Evolutionary conservation across 2,888 invertebrate genomes (phyloP).

Genomic region (Drosophila nigricruria): DNA sequence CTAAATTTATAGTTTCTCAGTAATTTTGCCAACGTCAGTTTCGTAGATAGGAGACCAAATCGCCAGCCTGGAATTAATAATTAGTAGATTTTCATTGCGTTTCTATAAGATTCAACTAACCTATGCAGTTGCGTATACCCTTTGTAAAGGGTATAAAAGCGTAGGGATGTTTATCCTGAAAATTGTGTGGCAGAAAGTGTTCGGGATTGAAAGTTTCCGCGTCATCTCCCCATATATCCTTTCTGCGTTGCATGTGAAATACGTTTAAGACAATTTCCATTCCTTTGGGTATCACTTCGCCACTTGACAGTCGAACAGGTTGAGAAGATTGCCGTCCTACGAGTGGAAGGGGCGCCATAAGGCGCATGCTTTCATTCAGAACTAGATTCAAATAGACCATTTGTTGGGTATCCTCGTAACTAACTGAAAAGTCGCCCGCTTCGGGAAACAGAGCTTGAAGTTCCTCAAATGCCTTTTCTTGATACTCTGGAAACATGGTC

Average conservation of each 20-base stretch:
- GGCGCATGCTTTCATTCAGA: conserved; percentile 16
- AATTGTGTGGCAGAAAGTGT: conserved; percentile 18
- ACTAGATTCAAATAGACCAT: conserved; percentile 23
- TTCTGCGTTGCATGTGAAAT: conserved; percentile 26
- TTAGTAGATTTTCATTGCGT: too few relatives aligned
- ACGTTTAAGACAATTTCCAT: conserved; percentile 8
- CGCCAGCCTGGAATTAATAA: conserved; percentile 6
- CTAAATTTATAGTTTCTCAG: conserved; percentile 23
- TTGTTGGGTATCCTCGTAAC: conserved; percentile 5
- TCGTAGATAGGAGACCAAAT: conserved; percentile 10
- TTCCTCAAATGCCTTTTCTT: conserved; percentile 22
- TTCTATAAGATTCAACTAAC: not conserved
- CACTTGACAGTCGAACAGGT: conserved; percentile 8
- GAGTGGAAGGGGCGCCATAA: conserved; percentile 25
- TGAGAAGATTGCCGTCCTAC: conserved; percentile 7
- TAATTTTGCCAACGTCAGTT: conserved; percentile 21
- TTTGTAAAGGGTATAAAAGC: conserved; percentile 22
- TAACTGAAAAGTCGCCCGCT: conserved; percentile 12
- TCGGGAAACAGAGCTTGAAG: conserved; percentile 6
- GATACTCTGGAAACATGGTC: conserved; percentile 29
- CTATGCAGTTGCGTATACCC: conserved; percentile 23
- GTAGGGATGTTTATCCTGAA: conserved; percentile 15
- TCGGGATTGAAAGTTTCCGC: conserved; percentile 24
- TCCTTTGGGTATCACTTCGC: conserved; percentile 9
- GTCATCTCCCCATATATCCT: conserved; percentile 24